A percentile compares a stretch with the other conserved stretches of the same genome.
These are phyloP conservation scores for Neolamprologus caudopunctatus DNA, from an alignment of 2,113 vertebrate genomes.

Conservation along the genomic window DNA sequence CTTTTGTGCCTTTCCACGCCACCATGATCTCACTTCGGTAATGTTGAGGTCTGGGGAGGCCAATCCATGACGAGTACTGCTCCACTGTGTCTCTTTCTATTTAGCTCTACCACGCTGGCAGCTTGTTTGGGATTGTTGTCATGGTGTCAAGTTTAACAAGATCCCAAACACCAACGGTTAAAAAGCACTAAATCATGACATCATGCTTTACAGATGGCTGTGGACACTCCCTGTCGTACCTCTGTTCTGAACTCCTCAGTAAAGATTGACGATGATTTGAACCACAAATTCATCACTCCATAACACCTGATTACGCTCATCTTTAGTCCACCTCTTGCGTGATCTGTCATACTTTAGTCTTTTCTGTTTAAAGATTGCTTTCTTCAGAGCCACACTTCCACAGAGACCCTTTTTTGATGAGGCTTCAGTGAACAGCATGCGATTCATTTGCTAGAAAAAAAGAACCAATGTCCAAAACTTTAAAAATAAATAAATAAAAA, in stretches of 20 bases:
- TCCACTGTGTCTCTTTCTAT: not conserved
- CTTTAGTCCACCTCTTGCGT: not conserved
- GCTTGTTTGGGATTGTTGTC: not conserved
- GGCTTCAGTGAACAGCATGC: not conserved
- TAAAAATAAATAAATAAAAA: not conserved
- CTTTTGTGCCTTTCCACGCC: not conserved
- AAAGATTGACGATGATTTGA: not conserved
- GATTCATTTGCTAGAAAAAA: not conserved
- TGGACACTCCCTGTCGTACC: not conserved
- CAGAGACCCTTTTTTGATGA: not conserved
- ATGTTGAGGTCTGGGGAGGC: not conserved
- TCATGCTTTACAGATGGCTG: not conserved
- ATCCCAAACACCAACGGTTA: not conserved
- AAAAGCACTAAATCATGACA: not conserved
- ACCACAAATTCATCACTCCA: not conserved
- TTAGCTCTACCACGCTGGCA: fast-evolving
- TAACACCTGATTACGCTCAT: fast-evolving
- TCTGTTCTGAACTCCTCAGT: fast-evolving
- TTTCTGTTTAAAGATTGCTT: not conserved
- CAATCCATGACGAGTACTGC: not conserved
- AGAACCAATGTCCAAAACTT: not conserved
- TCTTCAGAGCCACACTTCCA: not conserved
- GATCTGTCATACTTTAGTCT: not conserved
- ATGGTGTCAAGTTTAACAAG: not conserved
- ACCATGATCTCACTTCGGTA: fast-evolving